A percentile compares a stretch with the other conserved stretches of the same genome.
Conservation (phyloP, 2,797 vertebrate genomes). For the Siniperca obscura region DNA sequence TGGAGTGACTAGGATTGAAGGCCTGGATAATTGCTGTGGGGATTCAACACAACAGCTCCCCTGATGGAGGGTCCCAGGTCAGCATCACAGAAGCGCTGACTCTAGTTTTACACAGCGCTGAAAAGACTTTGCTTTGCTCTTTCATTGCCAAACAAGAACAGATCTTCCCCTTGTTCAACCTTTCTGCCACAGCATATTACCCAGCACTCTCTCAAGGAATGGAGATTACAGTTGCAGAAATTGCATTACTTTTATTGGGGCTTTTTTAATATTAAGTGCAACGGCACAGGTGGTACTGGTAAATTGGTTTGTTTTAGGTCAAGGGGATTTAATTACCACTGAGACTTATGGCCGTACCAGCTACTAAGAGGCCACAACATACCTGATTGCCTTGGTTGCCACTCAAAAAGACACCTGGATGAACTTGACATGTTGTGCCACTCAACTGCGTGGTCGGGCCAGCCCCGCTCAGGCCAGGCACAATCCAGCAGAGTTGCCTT, state of each 20-base stretch:
- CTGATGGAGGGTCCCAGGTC: constrained; percentile 38
- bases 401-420: neutral
- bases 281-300: neutral
- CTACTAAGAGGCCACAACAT: neutral
- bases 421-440: neutral
- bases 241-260: neutral
- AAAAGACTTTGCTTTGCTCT: constrained; percentile 26
- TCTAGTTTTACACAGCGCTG: neutral
- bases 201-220: neutral
- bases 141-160: constrained; percentile 25
- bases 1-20: constrained; percentile 12
- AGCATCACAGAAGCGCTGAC: neutral
- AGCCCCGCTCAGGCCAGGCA: neutral
- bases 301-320: constrained; percentile 14
- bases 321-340: neutral
- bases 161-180: neutral
- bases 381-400: neutral
- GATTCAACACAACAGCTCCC: constrained; percentile 43
- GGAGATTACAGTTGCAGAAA: neutral
- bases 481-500: too few species aligned
- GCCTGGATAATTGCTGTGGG: constrained; percentile 50
- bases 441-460: neutral
- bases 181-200: neutral
- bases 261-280: constrained; percentile 10
- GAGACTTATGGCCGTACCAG: neutral